These are phyloP conservation scores for Periophthalmus modestus DNA, from an alignment of 2,113 vertebrate species.

Conservation along the genomic window DNA sequence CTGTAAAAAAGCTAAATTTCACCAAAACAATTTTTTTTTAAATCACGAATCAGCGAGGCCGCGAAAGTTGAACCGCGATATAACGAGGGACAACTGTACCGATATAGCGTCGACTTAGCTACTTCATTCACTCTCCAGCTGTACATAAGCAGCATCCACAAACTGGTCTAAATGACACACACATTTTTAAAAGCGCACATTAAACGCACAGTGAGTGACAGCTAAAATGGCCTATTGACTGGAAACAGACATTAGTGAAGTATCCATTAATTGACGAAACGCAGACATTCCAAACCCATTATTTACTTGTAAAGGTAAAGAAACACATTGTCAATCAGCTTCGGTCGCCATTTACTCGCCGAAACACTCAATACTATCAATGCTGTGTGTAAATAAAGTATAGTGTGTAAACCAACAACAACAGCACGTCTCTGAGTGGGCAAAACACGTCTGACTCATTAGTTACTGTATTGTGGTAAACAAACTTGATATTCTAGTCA, in stretches of 20 bases:
- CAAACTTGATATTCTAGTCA: neutral
- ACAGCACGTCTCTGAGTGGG: neutral
- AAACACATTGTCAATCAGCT: neutral
- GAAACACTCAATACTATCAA: neutral
- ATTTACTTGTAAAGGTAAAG: constrained; percentile 3
- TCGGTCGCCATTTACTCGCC: neutral
- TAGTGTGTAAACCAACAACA: neutral
- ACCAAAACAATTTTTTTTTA: too few species aligned
- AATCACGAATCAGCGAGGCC: too few species aligned
- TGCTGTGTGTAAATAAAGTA: neutral
- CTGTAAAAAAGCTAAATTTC: too few species aligned
- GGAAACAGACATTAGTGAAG: neutral
- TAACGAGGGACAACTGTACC: too few species aligned
- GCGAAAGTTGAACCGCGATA: too few species aligned
- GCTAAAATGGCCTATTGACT: neutral
- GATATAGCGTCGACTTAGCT: too few species aligned
- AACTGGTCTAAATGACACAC: neutral
- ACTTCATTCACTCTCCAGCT: too few species aligned
- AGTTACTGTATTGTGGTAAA: neutral
- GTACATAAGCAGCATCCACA: neutral
- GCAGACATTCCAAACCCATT: neutral
- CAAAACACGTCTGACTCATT: neutral
- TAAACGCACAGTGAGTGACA: neutral
- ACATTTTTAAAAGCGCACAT: neutral
- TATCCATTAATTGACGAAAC: constrained; percentile 1